Evolutionary conservation across 1,140 invertebrate species (phyloP), one percentile per base, ranked within the genome.

Genomic region (Drosophila tani): DNA sequence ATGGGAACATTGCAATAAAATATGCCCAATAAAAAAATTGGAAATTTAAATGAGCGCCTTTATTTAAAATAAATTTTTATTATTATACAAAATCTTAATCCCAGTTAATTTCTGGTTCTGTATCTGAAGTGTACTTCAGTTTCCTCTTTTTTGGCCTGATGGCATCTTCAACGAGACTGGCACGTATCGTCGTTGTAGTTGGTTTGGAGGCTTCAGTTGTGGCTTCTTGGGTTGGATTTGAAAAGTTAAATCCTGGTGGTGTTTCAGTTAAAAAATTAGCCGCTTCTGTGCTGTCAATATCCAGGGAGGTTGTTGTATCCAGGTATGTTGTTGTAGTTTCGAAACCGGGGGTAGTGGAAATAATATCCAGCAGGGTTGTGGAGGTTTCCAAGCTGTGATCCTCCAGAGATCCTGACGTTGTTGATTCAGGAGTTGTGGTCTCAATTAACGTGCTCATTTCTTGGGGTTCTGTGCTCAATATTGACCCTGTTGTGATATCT

Each of bases 51-150:
- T 8, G 9, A 2, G 5, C 7, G 6, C 9, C 24, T 21, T 35
- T 15, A 51, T 45, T 32, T 38, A 5, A 32, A 24, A 41, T 5
- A 9, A 11, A 29, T 29, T 12, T 64, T 50, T 45, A 45, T 47
- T 29, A 9, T 24, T 43, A 27, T 11, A 55, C 41, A 21, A 29
- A 38, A 17, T 43, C 2, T 49, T 38, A 69, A 15, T 60, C 49
- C 58, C 59, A 87, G 7, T 67, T 47, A 8, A 49, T 17, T 56
- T 90, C 84, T 6, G 84, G 84, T 56, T 84, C 87, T 46, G 87
- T 82, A 62, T 88, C 84, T 41, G 84, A 81, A 17, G 74, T 66
- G 53, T 88, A 87, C 4, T 55, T 78, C 1, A 68, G 27, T 41
- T 75, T 84, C 53, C 41, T 75, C 0, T 74, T 69, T n/a, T 67